These are phyloP conservation scores for Margaritifera margaritifera DNA, from an alignment of 2,888 invertebrate genomes.

Conservation along the genomic window DNA sequence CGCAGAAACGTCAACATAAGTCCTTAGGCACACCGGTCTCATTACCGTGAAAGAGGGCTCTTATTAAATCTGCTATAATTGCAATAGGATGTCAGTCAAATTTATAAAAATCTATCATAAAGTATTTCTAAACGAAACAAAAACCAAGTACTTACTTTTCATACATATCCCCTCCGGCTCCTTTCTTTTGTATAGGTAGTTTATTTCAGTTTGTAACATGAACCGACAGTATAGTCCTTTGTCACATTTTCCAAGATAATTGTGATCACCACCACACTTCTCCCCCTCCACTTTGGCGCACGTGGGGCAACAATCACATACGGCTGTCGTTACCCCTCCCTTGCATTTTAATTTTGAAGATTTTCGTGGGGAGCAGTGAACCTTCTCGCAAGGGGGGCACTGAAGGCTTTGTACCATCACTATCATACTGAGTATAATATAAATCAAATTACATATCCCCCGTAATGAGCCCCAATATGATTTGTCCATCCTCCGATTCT, in stretches of 20 bases:
- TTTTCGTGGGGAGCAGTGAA: constrained; percentile 65
- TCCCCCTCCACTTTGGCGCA: constrained; percentile 70
- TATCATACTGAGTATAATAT: too few relatives aligned
- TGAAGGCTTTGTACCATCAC: constrained; percentile 7
- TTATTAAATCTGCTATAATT: too few relatives aligned
- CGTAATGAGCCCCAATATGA: too few relatives aligned
- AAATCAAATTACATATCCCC: too few relatives aligned
- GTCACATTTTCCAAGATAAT: constrained; percentile 71
- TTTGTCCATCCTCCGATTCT: too few relatives aligned
- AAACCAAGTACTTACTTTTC: constrained; percentile 40
- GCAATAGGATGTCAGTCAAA: too few relatives aligned
- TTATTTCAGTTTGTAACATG: constrained; percentile 8
- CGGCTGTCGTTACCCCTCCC: constrained; percentile 67
- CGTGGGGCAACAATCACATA: constrained; percentile 71
- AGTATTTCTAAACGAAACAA: not conserved
- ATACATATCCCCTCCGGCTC: constrained; percentile 51
- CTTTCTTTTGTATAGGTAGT: constrained; percentile 15
- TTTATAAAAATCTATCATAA: not conserved
- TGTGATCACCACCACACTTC: constrained; percentile 67
- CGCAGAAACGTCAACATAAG: too few relatives aligned
- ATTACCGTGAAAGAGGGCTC: too few relatives aligned
- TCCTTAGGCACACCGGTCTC: too few relatives aligned
- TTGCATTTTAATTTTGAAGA: constrained; percentile 59
- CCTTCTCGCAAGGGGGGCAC: constrained; percentile 70
- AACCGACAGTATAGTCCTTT: constrained; percentile 58